Percentiles rank a stretch among this genome's conserved stretches.
These are phyloP conservation scores for Camelus dromedarius DNA, from an alignment of 2,113 vertebrate genomes.

Conservation along the genomic window DNA sequence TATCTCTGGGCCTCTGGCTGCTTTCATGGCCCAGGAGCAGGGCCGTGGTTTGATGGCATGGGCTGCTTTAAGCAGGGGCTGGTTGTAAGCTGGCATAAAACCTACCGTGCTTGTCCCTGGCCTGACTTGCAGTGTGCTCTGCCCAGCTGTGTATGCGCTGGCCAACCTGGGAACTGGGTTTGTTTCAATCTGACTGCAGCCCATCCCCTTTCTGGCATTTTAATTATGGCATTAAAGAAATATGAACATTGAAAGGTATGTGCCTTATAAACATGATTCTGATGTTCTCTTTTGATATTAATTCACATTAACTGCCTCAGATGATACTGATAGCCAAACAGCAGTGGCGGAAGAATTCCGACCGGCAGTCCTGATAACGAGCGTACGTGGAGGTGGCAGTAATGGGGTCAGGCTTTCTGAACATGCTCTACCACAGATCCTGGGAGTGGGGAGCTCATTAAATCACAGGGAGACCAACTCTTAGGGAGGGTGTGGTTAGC, in stretches of 20 bases:
- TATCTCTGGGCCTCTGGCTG: neutral
- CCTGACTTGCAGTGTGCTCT: neutral
- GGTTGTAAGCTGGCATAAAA: neutral
- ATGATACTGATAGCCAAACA: slow-evolving; percentile 48
- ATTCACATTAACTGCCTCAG: slow-evolving; percentile 59
- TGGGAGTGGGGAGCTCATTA: slow-evolving; percentile 1
- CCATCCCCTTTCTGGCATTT: slow-evolving; percentile 29
- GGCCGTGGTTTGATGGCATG: neutral
- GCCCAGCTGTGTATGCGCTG: neutral
- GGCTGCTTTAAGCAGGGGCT: neutral
- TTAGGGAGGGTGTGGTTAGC: neutral
- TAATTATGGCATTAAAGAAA: slow-evolving; percentile 46
- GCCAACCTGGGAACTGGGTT: neutral
- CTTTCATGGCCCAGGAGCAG: neutral
- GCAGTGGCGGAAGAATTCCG: slow-evolving; percentile 11
- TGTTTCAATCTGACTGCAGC: neutral
- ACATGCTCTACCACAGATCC: neutral
- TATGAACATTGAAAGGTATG: neutral
- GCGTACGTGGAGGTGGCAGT: neutral
- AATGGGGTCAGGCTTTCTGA: slow-evolving; percentile 31
- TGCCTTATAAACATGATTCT: slow-evolving; percentile 45
- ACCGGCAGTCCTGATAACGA: neutral
- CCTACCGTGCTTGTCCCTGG: neutral
- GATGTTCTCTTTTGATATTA: slow-evolving; percentile 73
- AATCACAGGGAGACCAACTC: neutral